phyloP scores from a whole-genome alignment of 2,888 invertebrate species.

The Stenurella melanura region DNA sequence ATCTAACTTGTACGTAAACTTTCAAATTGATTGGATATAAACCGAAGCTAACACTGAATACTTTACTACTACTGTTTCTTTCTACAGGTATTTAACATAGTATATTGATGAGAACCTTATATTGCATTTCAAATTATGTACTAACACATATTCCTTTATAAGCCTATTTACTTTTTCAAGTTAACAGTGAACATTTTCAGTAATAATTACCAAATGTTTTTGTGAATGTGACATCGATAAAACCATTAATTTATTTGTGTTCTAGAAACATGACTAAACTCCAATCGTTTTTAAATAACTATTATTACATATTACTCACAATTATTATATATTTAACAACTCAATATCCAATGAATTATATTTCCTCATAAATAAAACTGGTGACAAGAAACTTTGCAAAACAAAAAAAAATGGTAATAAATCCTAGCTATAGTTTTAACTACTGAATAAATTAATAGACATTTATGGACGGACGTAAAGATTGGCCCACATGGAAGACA shows the following conservation, averaged over 20 bases:
- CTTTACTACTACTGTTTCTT: too few relatives aligned
- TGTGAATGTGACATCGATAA: not conserved
- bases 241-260: not conserved
- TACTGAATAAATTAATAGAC: constrained; percentile 14
- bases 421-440: constrained; percentile 2
- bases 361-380: constrained; percentile 1
- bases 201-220: too few relatives aligned
- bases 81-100: too few relatives aligned
- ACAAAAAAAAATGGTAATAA: not conserved
- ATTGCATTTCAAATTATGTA: too few relatives aligned
- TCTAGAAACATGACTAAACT: too few relatives aligned
- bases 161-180: too few relatives aligned
- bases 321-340: not conserved
- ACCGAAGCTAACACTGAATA: too few relatives aligned
- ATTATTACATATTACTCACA: not conserved
- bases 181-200: too few relatives aligned
- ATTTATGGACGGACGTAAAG: not conserved
- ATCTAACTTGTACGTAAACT: too few relatives aligned
- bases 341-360: constrained; percentile 1
- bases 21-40: too few relatives aligned
- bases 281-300: not conserved
- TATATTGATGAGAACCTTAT: too few relatives aligned
- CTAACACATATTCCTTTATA: too few relatives aligned
- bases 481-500: constrained; percentile 21
- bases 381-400: not conserved